Percentiles rank a stretch among this genome's conserved stretches.
These are phyloP conservation scores for Larimichthys polyactis DNA, from an alignment of 2,113 vertebrate species.

Conservation along the genomic window DNA sequence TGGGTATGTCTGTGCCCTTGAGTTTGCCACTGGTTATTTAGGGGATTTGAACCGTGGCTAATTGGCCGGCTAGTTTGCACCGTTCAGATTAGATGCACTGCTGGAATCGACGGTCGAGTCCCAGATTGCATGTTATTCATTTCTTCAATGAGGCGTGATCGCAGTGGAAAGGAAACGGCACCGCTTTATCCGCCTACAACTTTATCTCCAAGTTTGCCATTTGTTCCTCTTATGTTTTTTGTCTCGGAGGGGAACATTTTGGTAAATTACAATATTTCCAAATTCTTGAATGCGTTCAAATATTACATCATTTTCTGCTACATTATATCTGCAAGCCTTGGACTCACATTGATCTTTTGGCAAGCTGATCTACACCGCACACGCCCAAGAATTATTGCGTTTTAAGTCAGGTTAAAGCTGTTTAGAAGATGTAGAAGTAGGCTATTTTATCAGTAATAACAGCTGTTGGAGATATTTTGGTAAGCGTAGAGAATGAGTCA, in stretches of 20 bases:
- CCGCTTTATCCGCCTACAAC: conserved; percentile 10
- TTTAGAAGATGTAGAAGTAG: conserved; percentile 11
- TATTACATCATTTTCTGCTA: neutral
- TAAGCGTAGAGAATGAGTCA: conserved; percentile 47
- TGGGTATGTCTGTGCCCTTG: conserved; percentile 69
- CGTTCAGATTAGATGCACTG: conserved; percentile 79
- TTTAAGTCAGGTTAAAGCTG: conserved; percentile 1
- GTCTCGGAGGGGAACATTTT: conserved; percentile 6
- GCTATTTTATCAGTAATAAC: conserved; percentile 45
- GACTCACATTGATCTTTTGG: neutral
- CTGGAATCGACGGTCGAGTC: conserved; percentile 74
- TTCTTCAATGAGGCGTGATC: conserved; percentile 67
- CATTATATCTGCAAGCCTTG: neutral
- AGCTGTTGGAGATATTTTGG: conserved; percentile 38
- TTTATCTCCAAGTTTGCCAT: conserved; percentile 12
- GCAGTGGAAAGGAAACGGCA: conserved; percentile 38
- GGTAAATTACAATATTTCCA: neutral
- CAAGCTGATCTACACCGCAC: neutral
- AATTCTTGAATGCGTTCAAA: neutral
- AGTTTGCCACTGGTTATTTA: conserved; percentile 78
- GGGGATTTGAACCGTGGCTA: conserved; percentile 76
- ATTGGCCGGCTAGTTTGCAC: conserved; percentile 75
- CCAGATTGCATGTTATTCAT: conserved; percentile 72
- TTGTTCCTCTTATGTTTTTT: conserved; percentile 3
- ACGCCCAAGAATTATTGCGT: neutral